phyloP scores from a whole-genome alignment of 2,113 vertebrate species.

The Calidris pygmaea region DNA sequence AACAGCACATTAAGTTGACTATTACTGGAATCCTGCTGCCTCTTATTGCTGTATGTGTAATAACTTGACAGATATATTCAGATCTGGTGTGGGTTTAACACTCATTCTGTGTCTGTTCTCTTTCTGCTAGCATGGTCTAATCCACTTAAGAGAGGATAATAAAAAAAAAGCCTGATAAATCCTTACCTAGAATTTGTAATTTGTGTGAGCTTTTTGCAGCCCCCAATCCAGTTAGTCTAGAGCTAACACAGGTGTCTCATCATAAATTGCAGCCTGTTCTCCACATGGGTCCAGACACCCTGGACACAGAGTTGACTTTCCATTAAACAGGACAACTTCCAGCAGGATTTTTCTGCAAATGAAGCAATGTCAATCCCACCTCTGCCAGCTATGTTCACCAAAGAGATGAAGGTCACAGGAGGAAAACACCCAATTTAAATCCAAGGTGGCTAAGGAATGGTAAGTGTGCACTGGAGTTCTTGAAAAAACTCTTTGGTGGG shows the following conservation, averaged over 20 bases:
- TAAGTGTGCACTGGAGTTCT: background rate
- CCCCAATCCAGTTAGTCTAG: background rate
- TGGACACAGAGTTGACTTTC: background rate
- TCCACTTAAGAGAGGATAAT: slow-evolving; percentile 40
- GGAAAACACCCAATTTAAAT: background rate
- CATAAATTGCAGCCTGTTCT: background rate
- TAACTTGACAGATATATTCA: slow-evolving; percentile 19
- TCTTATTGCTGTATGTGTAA: background rate
- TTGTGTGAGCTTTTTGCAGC: background rate
- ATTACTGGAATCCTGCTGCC: slow-evolving; percentile 29
- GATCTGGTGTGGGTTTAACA: background rate
- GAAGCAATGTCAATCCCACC: background rate
- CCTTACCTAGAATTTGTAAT: background rate
- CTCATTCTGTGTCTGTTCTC: background rate
- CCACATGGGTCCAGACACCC: background rate
- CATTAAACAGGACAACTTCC: background rate
- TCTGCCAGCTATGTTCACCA: fast-evolving
- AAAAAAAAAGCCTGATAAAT: slow-evolving; percentile 22
- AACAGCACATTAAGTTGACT: background rate
- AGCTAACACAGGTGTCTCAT: background rate
- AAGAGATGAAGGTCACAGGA: background rate
- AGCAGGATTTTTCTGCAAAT: background rate
- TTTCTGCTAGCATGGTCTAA: slow-evolving; percentile 11
- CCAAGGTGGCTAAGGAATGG: background rate
- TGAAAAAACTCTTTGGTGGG: background rate